These are phyloP conservation scores for Nycticryphes semicollaris DNA, from an alignment of 2,113 vertebrate species.

Conservation along the genomic window DNA sequence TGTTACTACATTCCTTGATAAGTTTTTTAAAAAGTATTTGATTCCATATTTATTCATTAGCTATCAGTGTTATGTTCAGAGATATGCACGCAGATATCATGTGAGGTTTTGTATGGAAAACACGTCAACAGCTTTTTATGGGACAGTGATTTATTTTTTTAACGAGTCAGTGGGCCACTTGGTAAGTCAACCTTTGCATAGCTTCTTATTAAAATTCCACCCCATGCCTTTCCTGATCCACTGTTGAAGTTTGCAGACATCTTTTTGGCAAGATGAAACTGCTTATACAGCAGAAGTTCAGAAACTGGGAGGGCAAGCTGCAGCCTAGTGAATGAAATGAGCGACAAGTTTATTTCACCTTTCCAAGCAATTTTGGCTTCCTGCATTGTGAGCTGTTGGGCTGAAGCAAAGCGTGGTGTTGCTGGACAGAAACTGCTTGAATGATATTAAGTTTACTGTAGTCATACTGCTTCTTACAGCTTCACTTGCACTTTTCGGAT, in stretches of 20 bases:
- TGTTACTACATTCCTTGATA: background rate
- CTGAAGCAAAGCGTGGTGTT: background rate
- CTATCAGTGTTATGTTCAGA: background rate
- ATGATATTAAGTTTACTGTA: background rate
- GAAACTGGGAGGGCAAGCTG: background rate
- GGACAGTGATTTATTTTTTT: background rate
- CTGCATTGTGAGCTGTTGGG: background rate
- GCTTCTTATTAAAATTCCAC: conserved; percentile 27
- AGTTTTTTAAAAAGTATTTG: background rate
- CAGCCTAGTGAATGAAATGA: background rate
- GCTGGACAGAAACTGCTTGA: background rate
- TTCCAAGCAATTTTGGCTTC: background rate
- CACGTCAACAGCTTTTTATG: background rate
- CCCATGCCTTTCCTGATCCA: background rate
- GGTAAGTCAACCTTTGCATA: background rate
- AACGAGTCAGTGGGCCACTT: background rate
- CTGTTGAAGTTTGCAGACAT: conserved; percentile 35
- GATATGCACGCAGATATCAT: background rate
- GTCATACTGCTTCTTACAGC: background rate
- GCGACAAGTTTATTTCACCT: background rate
- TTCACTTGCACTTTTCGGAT: background rate
- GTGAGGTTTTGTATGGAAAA: background rate
- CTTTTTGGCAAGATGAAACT: conserved; percentile 22
- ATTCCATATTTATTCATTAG: background rate
- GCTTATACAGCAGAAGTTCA: conserved; percentile 34